Base-by-base conservation (phyloP, 2,888 invertebrate species). In the Diploptera punctata region DNA sequence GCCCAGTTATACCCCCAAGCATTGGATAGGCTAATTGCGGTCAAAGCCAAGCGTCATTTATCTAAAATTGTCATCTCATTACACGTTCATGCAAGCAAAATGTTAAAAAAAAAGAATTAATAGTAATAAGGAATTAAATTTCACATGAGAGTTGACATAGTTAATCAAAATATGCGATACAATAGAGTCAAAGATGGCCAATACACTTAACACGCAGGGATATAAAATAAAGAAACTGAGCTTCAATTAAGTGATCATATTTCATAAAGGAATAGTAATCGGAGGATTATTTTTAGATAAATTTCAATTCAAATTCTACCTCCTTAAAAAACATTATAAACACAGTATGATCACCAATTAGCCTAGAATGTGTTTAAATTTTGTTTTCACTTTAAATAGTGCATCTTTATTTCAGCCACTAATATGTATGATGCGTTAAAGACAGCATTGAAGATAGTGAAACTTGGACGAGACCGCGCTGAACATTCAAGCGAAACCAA, bases 351-450 rank as follows among this genome's bases (percentile, higher is more conserved):
- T 38, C 5, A 38, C 5, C 13, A 5, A 38, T 38, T 5, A 5
- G 5, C 7, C 38, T 13, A 38, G n/a, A 10, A n/a, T 52, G n/a
- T 52, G 7, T n/a, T 10, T n/a, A 19, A 52, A 52, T 19, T n/a
- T 52, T 7, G n/a, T 52, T 5, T 52, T 10, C 4, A 18, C 5
- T 52, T 5, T 7, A 18, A 10, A 7, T 18, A 10, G 5, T 52
- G n/a, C 52, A 7, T 5, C 7, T 10, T 52, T 5, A 7, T 52
- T 61, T 68, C 71, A 87, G 88, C 89, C 47, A 92, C 92, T 7
- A 90, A 92, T 79, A 92, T 93, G 76, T 85, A 87, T 76, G 87
- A 86, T 73, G 91, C 91, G 0, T 80, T 93, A 5, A 82, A 85
- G 70, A 82, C 84, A 21, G 87, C 87, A 0, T 81, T 90, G 13